Percentiles rank a stretch among this genome's conserved stretches.
phyloP scores from a whole-genome alignment of 2,888 invertebrate genomes.

The Sinelater perroti region DNA sequence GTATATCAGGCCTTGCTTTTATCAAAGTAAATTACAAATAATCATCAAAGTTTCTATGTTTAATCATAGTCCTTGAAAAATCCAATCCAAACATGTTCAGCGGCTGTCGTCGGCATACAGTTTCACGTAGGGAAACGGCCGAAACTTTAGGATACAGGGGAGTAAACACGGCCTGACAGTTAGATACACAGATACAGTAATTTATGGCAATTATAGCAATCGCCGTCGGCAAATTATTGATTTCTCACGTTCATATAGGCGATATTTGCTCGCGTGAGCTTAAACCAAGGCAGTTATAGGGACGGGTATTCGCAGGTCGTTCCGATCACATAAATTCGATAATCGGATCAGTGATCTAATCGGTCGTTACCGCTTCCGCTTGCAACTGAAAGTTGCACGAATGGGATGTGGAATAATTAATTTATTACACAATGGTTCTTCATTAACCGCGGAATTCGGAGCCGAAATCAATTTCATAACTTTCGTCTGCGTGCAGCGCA shows the following conservation, averaged over 20 bases:
- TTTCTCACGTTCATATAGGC: slow-evolving; percentile 15
- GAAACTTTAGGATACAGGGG: slow-evolving; percentile 12
- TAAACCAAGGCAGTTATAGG: slow-evolving; percentile 14
- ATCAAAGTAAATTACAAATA: too few relatives aligned
- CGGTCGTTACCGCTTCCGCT: slow-evolving; percentile 16
- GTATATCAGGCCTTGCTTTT: too few relatives aligned
- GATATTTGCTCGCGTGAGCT: slow-evolving; percentile 14
- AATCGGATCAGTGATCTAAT: slow-evolving; percentile 25
- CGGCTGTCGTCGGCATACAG: too few relatives aligned
- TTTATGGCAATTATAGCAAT: slow-evolving; percentile 16
- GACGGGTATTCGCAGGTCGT: slow-evolving; percentile 23
- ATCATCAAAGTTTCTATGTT: too few relatives aligned
- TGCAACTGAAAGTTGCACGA: slow-evolving; percentile 14
- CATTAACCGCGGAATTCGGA: neutral
- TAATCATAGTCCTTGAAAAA: too few relatives aligned
- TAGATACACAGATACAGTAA: slow-evolving; percentile 13
- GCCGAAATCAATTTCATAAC: too few relatives aligned
- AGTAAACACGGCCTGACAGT: slow-evolving; percentile 10
- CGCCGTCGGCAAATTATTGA: slow-evolving; percentile 13
- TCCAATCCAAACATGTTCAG: too few relatives aligned
- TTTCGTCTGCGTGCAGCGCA: too few relatives aligned
- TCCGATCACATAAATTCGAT: slow-evolving; percentile 24
- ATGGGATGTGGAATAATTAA: slow-evolving; percentile 9
- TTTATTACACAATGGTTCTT: slow-evolving; percentile 8
- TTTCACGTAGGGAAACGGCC: too few relatives aligned